Base-by-base conservation (phyloP, 2,888 invertebrate genomes). In the Cynaeus angustus region DNA sequence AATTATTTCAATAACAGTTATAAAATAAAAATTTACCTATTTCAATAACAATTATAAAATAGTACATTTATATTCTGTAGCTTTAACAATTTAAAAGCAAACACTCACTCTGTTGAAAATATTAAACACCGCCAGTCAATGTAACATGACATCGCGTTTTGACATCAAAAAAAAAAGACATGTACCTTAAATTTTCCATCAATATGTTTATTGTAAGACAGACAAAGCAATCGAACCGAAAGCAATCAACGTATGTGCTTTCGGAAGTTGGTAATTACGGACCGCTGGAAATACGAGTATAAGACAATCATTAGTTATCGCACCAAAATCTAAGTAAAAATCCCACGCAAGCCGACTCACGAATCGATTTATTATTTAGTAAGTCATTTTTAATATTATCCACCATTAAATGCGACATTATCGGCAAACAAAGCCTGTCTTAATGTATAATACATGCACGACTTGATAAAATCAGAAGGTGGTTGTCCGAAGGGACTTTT, bases 281-380 rank as follows among this genome's bases (percentile, higher is more conserved):
- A 53, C 5, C 10, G 1, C 13, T 21, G 43, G 37, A n/a, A 21
- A 43, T 26, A 38, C 53, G 37, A 55, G 67, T 65, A 66, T 80
- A 82, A 83, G 82, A 83, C 82, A 83, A 80, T 82, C 82, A 83
- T 83, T 82, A 83, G 79, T 80, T 82, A 81, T 82, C 81, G 76
- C 77, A 75, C 77, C 76, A 78, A 72, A 76, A 83, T 83, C 83
- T 82, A 81, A 78, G 75, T 73, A 76, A 71, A 74, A 74, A 72
- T 64, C 72, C 77, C 79, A 80, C 80, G 80, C 79, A 74, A 79
- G 75, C 75, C 66, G 52, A 76, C 77, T 74, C 78, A 79, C 78
- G 81, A 79, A 80, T 77, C 73, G 78, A 83, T 83, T 80, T 79
- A 83, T 84, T 83, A 84, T 84, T 83, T 82, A 84, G 79, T 79